These are phyloP conservation scores for Platygyra sinensis DNA, from an alignment of 64 coral and sea anemone genomes.

Conservation along the genomic window DNA sequence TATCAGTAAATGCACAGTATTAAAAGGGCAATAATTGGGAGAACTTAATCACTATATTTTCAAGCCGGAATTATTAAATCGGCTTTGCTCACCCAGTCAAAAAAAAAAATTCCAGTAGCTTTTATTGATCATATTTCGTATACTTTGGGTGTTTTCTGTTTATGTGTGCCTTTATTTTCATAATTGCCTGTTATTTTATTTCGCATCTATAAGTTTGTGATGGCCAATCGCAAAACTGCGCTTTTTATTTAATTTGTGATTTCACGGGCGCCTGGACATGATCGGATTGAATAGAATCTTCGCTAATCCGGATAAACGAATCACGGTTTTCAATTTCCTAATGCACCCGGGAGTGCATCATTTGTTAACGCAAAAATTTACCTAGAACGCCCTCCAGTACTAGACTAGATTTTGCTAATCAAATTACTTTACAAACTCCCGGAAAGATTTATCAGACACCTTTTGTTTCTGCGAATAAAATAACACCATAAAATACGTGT, in stretches of 20 bases:
- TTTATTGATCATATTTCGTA: no score
- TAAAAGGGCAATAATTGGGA: no score
- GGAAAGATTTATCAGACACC: conserved; percentile 33
- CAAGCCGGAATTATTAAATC: no score
- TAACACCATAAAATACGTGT: background rate
- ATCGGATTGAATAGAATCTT: background rate
- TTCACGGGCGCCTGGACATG: no score
- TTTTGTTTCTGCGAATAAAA: conserved; percentile 6
- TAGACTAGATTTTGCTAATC: conserved; percentile 6
- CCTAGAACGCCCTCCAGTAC: background rate
- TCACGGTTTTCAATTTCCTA: background rate
- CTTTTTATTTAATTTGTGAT: background rate
- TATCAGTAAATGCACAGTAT: no score
- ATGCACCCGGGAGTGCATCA: background rate
- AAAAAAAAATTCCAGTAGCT: no score
- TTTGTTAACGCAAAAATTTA: background rate
- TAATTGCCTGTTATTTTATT: no score
- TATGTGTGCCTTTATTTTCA: no score
- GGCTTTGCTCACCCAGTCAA: no score
- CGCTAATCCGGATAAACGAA: background rate
- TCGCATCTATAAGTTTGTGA: background rate
- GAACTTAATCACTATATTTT: no score
- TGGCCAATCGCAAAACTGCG: no score
- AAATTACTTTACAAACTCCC: conserved; percentile 1
- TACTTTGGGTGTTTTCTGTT: no score